Evolutionary conservation across 2,797 vertebrate genomes (phyloP), one percentile per base, ranked within the genome.

Genomic region (Chelmon rostratus): DNA sequence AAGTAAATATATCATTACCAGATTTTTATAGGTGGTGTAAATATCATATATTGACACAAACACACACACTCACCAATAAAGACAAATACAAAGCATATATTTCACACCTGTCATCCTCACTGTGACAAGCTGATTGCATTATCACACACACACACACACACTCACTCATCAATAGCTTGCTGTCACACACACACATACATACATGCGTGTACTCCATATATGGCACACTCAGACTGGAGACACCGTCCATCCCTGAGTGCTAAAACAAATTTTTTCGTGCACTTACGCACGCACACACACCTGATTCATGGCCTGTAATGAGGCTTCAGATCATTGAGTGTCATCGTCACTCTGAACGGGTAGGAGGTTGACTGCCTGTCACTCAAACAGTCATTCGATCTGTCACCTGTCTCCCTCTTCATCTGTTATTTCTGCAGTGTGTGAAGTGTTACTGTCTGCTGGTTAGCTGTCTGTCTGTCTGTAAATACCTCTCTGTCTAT

Each of bases 271-370:
- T 50, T 46, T 33, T 47, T 16, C 12, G 5, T 21, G 33, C 23
- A 53, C 50, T 40, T 13, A 25, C 49, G 12, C 53, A 46, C 50
- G 21, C 52, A 33, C 38, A 23, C 38, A 64, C 53, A 25, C 18
- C 33, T 49, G 49, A 76, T 76, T 56, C 37, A 49, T 69, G 76
- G 81, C 35, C 50, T 73, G 79, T 76, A 70, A 84, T 76, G 61
- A 80, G 72, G 62, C 73, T 28, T 77, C 74, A 83, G 84, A 86
- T 90, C 84, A 78, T 31, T 19, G 44, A 68, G 46, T 81, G 79
- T 85, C 79, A 81, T 77, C 63, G 54, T 70, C 52, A 71, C 74
- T 83, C 40, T 68, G 35, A 78, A 66, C 66, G 61, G 15, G 73
- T 33, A 76, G 68, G 49, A 77, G 76, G 65, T 56, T 65, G 76